Conservation (phyloP, 2,888 invertebrate species). For the Pseudanteris insignis region DNA sequence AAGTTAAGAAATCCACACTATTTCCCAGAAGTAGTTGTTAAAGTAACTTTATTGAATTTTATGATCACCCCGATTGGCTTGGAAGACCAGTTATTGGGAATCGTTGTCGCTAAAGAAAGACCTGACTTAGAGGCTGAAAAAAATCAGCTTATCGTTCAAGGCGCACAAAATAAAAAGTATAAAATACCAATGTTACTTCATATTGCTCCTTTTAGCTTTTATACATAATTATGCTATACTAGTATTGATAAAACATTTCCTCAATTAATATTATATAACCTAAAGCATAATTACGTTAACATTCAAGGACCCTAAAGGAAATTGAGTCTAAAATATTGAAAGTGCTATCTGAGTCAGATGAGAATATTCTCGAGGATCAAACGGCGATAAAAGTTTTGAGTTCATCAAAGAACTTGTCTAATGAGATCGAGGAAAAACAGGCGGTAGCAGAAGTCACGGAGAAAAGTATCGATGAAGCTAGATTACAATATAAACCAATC, state of each 20-base stretch:
- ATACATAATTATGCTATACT: too few species aligned
- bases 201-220: too few species aligned
- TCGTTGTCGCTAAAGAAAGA: slow-evolving; percentile 90
- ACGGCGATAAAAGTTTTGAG: slow-evolving; percentile 86
- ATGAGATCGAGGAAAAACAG: slow-evolving; percentile 93
- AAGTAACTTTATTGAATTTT: slow-evolving; percentile 92
- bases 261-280: too few species aligned
- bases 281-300: too few species aligned
- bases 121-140: slow-evolving; percentile 93
- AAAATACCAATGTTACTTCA: not conserved
- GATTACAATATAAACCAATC: slow-evolving; percentile 87
- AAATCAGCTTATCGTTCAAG: slow-evolving; percentile 86
- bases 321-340: slow-evolving; percentile 91
- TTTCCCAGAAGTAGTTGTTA: slow-evolving; percentile 91
- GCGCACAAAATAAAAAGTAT: slow-evolving; percentile 81
- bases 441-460: slow-evolving; percentile 89
- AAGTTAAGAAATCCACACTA: slow-evolving; percentile 94
- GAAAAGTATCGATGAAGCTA: slow-evolving; percentile 85
- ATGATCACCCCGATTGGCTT: slow-evolving; percentile 91
- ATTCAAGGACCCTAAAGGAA: slow-evolving; percentile 77
- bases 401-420: slow-evolving; percentile 87
- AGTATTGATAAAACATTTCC: too few species aligned
- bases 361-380: slow-evolving; percentile 90
- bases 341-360: slow-evolving; percentile 77
- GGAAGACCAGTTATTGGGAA: slow-evolving; percentile 88